Evolutionary conservation across 2,888 invertebrate species (phyloP).

Genomic region (Meganola albula): DNA sequence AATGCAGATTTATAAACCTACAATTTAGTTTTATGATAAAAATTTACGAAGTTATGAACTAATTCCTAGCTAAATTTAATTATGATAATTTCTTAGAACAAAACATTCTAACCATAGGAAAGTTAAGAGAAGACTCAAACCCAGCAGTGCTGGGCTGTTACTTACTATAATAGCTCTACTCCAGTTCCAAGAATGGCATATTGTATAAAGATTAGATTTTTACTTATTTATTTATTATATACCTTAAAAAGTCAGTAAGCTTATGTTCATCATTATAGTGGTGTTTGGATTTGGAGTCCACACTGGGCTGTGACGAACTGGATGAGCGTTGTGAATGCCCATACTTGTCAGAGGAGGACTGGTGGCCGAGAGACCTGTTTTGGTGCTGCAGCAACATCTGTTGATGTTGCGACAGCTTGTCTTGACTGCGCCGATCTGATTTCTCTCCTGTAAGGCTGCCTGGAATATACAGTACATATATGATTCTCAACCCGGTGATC

Average conservation of each 20-base stretch:
- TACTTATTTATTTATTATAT: too few species aligned
- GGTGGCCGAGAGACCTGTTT: conserved; percentile 77
- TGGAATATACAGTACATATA: conserved; percentile 26
- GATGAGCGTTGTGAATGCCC: conserved; percentile 68
- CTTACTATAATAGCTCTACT: too few species aligned
- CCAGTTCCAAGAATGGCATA: too few species aligned
- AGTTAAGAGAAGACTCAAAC: too few species aligned
- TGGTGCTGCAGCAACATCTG: conserved; percentile 83
- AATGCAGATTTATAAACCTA: too few species aligned
- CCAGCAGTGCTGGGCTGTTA: too few species aligned
- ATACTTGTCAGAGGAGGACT: conserved; percentile 80
- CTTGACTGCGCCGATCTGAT: conserved; percentile 61
- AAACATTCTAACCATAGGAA: too few species aligned
- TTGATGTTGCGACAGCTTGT: conserved; percentile 79
- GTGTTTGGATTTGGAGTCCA: conserved; percentile 63
- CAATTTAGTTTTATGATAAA: too few species aligned
- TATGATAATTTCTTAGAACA: too few species aligned
- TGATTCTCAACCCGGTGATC: background rate
- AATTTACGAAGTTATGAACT: too few species aligned
- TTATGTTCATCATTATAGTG: conserved; percentile 80
- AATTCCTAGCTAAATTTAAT: too few species aligned
- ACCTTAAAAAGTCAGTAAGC: conserved; percentile 82
- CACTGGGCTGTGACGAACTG: conserved; percentile 48
- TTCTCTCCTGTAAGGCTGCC: conserved; percentile 64
- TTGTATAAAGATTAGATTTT: too few species aligned